phyloP scores from a whole-genome alignment of 2,113 vertebrate genomes.

The Cyprinodon tularosa region DNA sequence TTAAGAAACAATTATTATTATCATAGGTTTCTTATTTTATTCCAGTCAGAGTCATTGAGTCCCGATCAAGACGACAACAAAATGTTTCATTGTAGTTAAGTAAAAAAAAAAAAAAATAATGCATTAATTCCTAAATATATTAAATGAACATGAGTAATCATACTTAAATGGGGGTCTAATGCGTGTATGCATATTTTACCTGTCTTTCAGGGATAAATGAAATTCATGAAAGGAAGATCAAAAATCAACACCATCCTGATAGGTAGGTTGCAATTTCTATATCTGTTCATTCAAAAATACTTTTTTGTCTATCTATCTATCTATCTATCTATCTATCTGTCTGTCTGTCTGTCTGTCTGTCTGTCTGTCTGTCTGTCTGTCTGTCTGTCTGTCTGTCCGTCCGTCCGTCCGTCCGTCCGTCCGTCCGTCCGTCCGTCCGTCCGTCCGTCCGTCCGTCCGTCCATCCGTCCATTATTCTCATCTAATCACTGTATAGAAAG shows the following conservation, averaged over 20 bases:
- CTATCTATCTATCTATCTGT: not conserved
- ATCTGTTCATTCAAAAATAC: no score
- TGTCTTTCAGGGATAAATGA: slow-evolving; percentile 31
- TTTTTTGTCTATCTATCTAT: no score
- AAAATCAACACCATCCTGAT: slow-evolving; percentile 34
- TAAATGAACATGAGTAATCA: not conserved
- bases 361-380: no score
- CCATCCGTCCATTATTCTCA: not conserved
- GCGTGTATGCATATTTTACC: not conserved
- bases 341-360: no score
- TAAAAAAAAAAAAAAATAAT: not conserved
- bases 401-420: no score
- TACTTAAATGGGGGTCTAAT: no score
- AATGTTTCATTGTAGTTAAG: slow-evolving; percentile 23
- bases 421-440: no score
- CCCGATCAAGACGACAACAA: slow-evolving; percentile 3
- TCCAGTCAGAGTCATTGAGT: not conserved
- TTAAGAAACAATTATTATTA: no score
- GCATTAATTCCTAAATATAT: no score
- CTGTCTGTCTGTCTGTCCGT: no score
- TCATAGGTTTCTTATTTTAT: not conserved
- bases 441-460: no score
- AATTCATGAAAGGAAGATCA: slow-evolving; percentile 78
- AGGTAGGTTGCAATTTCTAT: slow-evolving; percentile 44
- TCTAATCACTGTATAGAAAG: slow-evolving; percentile 3